Evolutionary conservation across 2,888 invertebrate species (phyloP), one percentile per base, ranked within the genome.

Genomic region (Himalopsyche tibetana): DNA sequence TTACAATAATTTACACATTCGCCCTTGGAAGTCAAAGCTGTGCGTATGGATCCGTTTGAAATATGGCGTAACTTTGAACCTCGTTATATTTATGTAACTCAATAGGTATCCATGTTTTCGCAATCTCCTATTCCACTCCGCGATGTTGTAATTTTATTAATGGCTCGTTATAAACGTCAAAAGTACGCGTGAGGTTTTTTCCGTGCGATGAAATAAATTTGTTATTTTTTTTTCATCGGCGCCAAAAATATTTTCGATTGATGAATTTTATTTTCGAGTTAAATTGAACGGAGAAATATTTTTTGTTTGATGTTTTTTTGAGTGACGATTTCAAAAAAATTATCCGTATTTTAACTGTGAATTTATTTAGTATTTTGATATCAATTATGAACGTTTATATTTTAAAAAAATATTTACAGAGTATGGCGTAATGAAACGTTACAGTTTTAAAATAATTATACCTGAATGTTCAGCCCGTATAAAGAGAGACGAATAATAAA

Each of bases 71-170:
- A 63, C 63, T 63, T 63, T 63, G 19, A 63, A 19, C 19, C 19
- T 63, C 63, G 63, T 63, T 63, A 63, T 63, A 28, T 63, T 63
- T 63, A 63, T 63, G 63, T 63, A 63, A 63, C 19, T n/a, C 63
- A 19, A 63, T 63, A 19, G 28, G 19, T 63, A 63, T 63, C 63
- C 63, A 19, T 63, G 63, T 63, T 63, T 63, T 63, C 11, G 19
- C 63, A 19, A 4, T 0, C 63, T 63, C 63, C n/a, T 56, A 17
- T 56, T 19, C 56, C 56, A 56, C 5, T 19, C 28, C n/a, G 19
- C 3, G 63, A 8, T 19, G 19, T 11, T 9, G 5, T 63, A 19
- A 63, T 63, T 63, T 63, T 15, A 63, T 63, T 15, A 63, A 63
- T 63, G 63, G 63, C 5, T 63, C 63, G 63, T 63, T 63, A 63